Percentiles rank a stretch among this genome's conserved stretches.
Conservation (phyloP, 2,888 invertebrate genomes). For the Tipula vernalis region DNA sequence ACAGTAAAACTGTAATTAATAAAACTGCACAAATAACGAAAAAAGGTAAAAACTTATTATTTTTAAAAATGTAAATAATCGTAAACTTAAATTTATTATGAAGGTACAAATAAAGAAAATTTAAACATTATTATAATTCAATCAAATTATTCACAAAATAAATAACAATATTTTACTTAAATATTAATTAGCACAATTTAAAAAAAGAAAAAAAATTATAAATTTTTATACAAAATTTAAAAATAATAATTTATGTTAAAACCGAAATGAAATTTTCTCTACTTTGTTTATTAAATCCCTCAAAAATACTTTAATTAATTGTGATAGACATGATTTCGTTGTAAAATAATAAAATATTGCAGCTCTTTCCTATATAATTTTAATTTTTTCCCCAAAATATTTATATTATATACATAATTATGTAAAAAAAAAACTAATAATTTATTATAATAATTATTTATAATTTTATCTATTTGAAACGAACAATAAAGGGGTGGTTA, state of each 20-base stretch:
- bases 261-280: not conserved
- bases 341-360: not conserved
- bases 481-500: not conserved
- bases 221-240: not conserved
- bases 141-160: slow-evolving; percentile 4
- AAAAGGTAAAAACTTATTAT: not conserved
- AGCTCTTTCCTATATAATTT: not conserved
- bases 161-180: not conserved
- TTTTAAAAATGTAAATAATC: not conserved
- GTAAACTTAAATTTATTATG: not conserved
- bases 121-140: not conserved
- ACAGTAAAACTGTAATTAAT: not conserved
- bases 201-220: not conserved
- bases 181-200: not conserved
- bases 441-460: not conserved
- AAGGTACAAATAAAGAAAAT: not conserved
- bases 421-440: not conserved
- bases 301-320: not conserved
- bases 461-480: not conserved
- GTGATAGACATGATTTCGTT: not conserved
- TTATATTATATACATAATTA: not conserved
- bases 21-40: not conserved
- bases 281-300: not conserved
- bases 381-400: not conserved
- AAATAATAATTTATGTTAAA: not conserved